phyloP scores from a whole-genome alignment of 2,113 vertebrate species.

The Neotragus moschatus region DNA sequence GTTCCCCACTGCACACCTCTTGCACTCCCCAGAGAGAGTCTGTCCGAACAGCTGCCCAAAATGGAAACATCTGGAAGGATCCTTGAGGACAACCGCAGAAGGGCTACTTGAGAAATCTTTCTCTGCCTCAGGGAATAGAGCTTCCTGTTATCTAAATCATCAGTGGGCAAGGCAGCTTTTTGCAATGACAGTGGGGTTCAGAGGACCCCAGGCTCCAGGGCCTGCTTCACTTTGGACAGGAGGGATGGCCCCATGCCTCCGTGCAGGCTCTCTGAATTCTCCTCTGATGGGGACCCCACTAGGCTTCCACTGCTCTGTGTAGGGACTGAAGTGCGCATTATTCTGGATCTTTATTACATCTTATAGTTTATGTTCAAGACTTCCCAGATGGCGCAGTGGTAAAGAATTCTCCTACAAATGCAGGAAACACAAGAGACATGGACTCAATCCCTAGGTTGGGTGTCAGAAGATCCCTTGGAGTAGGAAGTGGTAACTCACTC shows the following conservation, averaged over 20 bases:
- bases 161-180: neutral
- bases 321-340: neutral
- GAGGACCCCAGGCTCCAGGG: accelerated
- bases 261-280: neutral
- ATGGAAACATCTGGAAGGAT: neutral
- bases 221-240: neutral
- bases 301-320: neutral
- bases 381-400: too few species aligned
- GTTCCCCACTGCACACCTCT: neutral
- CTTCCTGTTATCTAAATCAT: neutral
- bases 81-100: neutral
- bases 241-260: accelerated
- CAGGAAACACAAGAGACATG: too few species aligned
- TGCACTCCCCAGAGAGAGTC: too few species aligned
- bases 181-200: neutral
- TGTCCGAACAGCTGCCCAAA: neutral
- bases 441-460: too few species aligned
- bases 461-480: too few species aligned
- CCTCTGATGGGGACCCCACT: neutral
- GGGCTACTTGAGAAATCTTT: neutral
- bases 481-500: too few species aligned
- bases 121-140: neutral
- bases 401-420: too few species aligned
- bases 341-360: neutral
- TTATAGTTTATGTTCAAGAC: neutral